Evolutionary conservation across 2,888 invertebrate genomes (phyloP).

Genomic region (Pseudococcus viburni): DNA sequence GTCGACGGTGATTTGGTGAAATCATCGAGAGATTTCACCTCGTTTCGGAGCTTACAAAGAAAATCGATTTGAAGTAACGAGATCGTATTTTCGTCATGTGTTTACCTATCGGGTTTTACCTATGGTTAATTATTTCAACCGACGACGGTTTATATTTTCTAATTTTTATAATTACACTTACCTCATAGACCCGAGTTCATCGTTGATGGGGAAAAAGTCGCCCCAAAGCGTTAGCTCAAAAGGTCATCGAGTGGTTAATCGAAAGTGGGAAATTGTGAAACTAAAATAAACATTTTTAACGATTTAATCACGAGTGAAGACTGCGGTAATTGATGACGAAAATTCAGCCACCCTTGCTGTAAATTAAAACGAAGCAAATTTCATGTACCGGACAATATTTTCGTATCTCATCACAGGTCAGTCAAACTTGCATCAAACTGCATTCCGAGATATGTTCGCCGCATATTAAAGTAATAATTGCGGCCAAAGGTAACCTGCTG

Average conservation of each 20-base stretch:
- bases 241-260: not conserved
- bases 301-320: not conserved
- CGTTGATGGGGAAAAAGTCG: not conserved
- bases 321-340: not conserved
- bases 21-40: not conserved
- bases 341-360: not conserved
- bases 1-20: not conserved
- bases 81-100: not conserved
- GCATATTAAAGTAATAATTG: conserved; percentile 10
- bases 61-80: not conserved
- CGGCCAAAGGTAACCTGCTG: conserved; percentile 31
- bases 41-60: not conserved
- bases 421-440: conserved; percentile 27
- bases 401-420: not conserved
- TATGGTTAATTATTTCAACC: conserved; percentile 14
- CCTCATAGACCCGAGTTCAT: not conserved
- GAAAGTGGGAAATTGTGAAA: not conserved
- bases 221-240: not conserved
- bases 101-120: not conserved
- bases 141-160: not conserved
- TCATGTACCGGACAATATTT: not conserved
- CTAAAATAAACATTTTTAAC: not conserved
- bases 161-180: not conserved
- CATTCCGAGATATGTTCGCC: not conserved
- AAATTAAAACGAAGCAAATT: not conserved